Evolutionary conservation across 1,140 invertebrate genomes (phyloP).

Genomic region (Lucilia cuprina): DNA sequence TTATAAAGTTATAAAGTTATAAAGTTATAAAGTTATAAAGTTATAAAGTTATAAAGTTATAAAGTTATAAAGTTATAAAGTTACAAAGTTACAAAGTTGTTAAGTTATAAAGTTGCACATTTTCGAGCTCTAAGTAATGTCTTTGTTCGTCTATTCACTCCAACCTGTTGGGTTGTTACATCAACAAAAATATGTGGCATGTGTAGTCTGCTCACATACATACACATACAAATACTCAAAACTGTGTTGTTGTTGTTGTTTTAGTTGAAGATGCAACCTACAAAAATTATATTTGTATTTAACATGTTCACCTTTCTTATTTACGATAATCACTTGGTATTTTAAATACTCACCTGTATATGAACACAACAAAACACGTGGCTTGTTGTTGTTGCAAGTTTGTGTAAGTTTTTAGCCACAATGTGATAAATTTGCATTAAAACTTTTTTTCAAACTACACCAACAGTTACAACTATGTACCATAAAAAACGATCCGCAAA

Average conservation of each 20-base stretch:
- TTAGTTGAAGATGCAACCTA: not conserved
- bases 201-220: no score
- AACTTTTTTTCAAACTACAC: not conserved
- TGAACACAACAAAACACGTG: not conserved
- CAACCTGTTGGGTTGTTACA: no score
- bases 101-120: no score
- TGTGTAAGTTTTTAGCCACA: not conserved
- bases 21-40: no score
- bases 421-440: constrained; percentile 10
- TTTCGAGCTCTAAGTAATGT: no score
- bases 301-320: not conserved
- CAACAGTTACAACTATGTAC: not conserved
- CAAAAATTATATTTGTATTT: not conserved
- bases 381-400: not conserved
- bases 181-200: no score
- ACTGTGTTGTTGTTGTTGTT: not conserved
- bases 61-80: no score
- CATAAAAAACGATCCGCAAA: not conserved
- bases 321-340: not conserved
- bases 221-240: no score
- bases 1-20: no score
- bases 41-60: no score
- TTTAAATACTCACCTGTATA: not conserved
- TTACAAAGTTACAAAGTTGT: no score
- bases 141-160: no score